Evolutionary conservation across 2,797 vertebrate genomes (phyloP).

Genomic region (Darevskia mixta): DNA sequence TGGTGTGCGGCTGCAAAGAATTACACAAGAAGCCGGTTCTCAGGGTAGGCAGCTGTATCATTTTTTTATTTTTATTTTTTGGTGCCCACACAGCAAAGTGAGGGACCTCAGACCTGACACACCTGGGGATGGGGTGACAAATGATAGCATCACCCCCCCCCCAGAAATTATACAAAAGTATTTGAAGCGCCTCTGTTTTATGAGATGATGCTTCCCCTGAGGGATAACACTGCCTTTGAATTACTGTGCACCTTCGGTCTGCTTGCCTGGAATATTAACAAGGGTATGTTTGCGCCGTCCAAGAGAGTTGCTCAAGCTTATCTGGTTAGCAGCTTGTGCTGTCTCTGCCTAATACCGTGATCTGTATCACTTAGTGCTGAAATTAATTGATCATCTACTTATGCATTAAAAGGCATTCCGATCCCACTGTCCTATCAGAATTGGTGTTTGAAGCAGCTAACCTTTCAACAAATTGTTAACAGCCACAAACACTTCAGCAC

Average conservation of each 20-base stretch:
- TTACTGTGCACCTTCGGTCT: constrained; percentile 29
- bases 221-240: not conserved
- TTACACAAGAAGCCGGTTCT: constrained; percentile 18
- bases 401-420: not conserved
- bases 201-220: not conserved
- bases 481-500: not conserved
- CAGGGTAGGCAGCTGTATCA: not conserved
- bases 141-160: not conserved
- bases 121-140: not conserved
- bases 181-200: constrained; percentile 1
- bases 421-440: not conserved
- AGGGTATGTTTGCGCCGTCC: not conserved
- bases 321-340: too few species aligned
- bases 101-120: not conserved
- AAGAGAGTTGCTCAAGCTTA: not conserved
- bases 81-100: not conserved
- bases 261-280: constrained; percentile 18
- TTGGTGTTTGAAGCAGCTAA: not conserved
- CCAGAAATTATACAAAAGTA: constrained; percentile 13
- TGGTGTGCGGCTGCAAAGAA: not conserved
- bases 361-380: too few species aligned
- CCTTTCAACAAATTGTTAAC: not conserved
- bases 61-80: not conserved
- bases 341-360: too few species aligned
- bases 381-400: not conserved